Base-by-base conservation (phyloP, 2,113 vertebrate species). In the Myodes glareolus region DNA sequence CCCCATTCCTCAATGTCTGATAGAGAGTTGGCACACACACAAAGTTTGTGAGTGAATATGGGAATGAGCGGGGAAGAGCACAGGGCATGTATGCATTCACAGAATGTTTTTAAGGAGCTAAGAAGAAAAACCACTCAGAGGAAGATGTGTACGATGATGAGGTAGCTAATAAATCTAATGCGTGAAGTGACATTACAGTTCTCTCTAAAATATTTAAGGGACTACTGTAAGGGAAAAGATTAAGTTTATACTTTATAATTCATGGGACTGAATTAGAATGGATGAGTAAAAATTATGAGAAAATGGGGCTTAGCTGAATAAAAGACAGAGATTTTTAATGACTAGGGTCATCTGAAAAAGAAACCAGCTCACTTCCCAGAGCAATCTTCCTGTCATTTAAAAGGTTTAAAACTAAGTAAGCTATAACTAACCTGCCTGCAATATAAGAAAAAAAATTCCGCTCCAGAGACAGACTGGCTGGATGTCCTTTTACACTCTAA, bases 131-230 rank as follows among this genome's bases (percentile, higher is more conserved):
- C 61, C 10, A 55, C 76, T 88, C 42, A 76, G 55, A 81, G 8
- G 4, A 47, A 55, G 31, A 81, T 91, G 58, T 67, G 42, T 81
- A 88, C 58, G 67, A 23, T 88, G 80, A 94, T 63, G 88, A 81
- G 75, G 55, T 68, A 21, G 14, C 94, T 96, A 92, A 68, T 82
- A 94, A 92, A 61, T 90, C 65, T 90, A 90, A 88, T 75, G 86
- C 52, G 45, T 8, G 88, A 94, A 95, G 21, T 58, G 88, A 91
- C 81, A 97, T 90, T 72, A 81, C 45, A 78, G 86, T 39, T 80
- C 76, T 67, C 72, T 92, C 96, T 92, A 90, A 88, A 97, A 96
- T 92, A 95, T 90, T 95, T 78, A 95, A 92, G 72, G 61, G 50
- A 23, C n/a, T 90, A 78, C 87, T 75, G 27, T 36, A 89, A 55